These are phyloP conservation scores for Dendronephthya gigantea DNA, from an alignment of 64 coral and sea anemone species.

Conservation along the genomic window DNA sequence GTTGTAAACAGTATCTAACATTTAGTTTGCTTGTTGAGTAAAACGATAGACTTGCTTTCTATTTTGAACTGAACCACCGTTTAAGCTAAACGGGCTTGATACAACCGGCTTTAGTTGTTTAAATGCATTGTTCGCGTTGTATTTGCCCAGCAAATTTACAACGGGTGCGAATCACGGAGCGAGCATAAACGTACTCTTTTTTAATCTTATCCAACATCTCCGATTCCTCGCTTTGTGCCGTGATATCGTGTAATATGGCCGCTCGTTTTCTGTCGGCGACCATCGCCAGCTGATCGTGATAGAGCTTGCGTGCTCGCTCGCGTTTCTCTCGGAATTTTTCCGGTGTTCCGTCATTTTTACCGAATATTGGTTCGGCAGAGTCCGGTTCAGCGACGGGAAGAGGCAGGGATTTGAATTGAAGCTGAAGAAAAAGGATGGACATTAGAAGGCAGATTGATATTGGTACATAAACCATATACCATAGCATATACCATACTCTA, in stretches of 20 bases:
- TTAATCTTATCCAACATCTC: constrained; percentile 90
- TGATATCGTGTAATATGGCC: constrained; percentile 73
- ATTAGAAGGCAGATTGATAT: background rate
- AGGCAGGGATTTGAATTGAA: constrained; percentile 80
- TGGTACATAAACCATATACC: background rate
- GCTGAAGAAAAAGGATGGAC: constrained; percentile 12
- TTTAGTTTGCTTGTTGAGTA: too few species aligned
- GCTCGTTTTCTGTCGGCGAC: constrained; percentile 83
- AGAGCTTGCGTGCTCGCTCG: constrained; percentile 57
- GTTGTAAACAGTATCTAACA: too few species aligned
- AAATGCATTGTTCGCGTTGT: too few species aligned
- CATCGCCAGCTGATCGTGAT: constrained; percentile 90
- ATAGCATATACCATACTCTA: background rate
- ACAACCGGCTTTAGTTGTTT: too few species aligned
- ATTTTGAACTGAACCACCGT: too few species aligned
- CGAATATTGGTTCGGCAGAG: constrained; percentile 79
- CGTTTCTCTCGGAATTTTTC: constrained; percentile 72
- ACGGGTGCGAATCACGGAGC: too few species aligned
- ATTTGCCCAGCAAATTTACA: too few species aligned
- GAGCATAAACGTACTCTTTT: constrained; percentile 58
- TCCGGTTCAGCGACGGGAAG: constrained; percentile 85
- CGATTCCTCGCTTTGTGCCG: constrained; percentile 74
- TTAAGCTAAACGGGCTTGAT: too few species aligned
- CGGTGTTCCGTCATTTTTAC: constrained; percentile 63
- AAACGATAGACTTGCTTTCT: too few species aligned